These are phyloP conservation scores for Naja naja DNA, from an alignment of 2,113 vertebrate genomes.

Conservation along the genomic window DNA sequence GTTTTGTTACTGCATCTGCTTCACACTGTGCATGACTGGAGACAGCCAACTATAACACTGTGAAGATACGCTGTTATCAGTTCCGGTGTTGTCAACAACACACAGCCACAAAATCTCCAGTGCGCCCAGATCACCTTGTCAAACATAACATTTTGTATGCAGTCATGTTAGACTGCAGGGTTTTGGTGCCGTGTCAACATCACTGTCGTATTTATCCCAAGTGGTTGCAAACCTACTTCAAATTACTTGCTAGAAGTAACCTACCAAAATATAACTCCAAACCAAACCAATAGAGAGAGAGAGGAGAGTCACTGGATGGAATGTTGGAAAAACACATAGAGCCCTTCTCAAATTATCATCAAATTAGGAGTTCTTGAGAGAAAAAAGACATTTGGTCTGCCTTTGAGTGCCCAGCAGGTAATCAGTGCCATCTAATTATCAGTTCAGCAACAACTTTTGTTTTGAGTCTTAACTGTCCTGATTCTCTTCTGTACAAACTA, in stretches of 20 bases:
- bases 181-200: neutral
- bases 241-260: neutral
- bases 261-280: neutral
- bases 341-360: neutral
- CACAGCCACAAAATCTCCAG: neutral
- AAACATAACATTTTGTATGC: neutral
- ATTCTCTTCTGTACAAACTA: neutral
- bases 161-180: neutral
- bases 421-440: neutral
- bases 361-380: neutral
- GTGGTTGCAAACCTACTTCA: neutral
- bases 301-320: neutral
- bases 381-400: neutral
- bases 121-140: neutral
- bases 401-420: neutral
- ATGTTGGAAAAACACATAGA: neutral
- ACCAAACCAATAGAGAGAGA: neutral
- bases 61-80: neutral
- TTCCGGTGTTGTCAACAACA: neutral
- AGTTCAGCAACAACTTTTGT: neutral
- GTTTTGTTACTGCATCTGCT: neutral
- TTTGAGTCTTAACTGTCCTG: neutral
- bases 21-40: neutral
- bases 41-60: neutral
- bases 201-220: neutral